Base-by-base conservation (phyloP, 2,888 invertebrate species). In the Entomobrya proxima region DNA sequence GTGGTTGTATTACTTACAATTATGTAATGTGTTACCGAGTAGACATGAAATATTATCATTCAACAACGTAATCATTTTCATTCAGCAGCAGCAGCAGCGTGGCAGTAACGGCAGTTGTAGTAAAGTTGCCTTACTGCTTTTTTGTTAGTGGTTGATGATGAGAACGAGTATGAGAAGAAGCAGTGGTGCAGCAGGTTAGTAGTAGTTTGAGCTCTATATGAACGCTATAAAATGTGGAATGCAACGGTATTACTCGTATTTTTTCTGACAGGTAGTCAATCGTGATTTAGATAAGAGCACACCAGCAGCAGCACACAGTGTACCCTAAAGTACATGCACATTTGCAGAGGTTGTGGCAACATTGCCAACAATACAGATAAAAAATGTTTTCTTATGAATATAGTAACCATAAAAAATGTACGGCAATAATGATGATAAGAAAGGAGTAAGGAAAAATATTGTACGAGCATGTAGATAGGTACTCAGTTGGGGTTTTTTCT, bases 181-280 rank as follows among this genome's bases (percentile, higher is more conserved):
- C n/a, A 35, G n/a, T 64, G 21, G 74, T 52, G 75, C 55, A 75
- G 50, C 55, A 75, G 55, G 75, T 75, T 55, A 75, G 52, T 75
- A 32, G 58, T 61, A 32, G 13, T 61, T 11, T 37, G 15, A 40
- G 58, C 3, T 32, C 3, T 52, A 52, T 7, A 5, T 21, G 18
- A 9, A 4, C 13, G 5, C 7, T 21, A 13, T 21, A 4, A 7
- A 30, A 32, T 30, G 4, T 50, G 18, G 30, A 72, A 27, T 30
- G 15, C n/a, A n/a, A n/a, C n/a, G n/a, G n/a, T n/a, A n/a, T n/a
- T n/a, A n/a, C n/a, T n/a, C n/a, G n/a, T n/a, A n/a, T n/a, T 32
- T 74, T 30, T 74, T 47, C 74, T 50, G 74, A 74, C 74, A 74
- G 50, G 50, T 74, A 74, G 50, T 74, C 74, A 74, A 50, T 50